These are phyloP conservation scores for Diadumene lineata DNA, from an alignment of 92 coral and sea anemone species.

Conservation along the genomic window DNA sequence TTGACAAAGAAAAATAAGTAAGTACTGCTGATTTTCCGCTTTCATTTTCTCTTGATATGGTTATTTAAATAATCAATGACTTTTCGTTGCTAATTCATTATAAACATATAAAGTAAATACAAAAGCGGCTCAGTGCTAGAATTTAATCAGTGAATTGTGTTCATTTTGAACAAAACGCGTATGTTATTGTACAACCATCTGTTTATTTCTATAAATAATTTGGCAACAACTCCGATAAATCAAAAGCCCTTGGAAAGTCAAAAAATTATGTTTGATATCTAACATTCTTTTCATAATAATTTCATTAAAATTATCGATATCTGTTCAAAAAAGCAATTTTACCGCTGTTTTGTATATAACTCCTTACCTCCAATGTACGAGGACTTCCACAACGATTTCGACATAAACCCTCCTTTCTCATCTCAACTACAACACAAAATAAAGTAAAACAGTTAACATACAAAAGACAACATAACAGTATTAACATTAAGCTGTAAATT, in stretches of 20 bases:
- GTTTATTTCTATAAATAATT: too few relatives aligned
- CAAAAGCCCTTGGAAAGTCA: neutral
- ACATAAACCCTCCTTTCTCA: conserved; percentile 27
- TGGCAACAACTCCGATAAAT: too few relatives aligned
- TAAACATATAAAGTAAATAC: too few relatives aligned
- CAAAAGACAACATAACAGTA: neutral
- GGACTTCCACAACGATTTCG: conserved; percentile 13
- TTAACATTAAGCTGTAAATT: neutral
- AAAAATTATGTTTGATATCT: neutral
- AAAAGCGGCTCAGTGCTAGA: too few relatives aligned
- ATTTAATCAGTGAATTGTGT: too few relatives aligned
- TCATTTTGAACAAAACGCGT: neutral
- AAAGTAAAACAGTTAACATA: neutral
- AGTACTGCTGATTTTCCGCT: too few relatives aligned
- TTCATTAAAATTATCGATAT: neutral
- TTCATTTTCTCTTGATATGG: too few relatives aligned
- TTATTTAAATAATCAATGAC: too few relatives aligned
- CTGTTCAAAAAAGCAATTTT: neutral
- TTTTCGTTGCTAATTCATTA: too few relatives aligned
- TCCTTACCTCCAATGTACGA: conserved; percentile 10
- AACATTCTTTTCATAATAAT: neutral
- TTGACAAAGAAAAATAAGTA: too few relatives aligned
- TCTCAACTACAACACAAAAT: conserved; percentile 13
- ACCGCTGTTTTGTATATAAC: neutral
- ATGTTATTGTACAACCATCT: too few relatives aligned